These are phyloP conservation scores for Alligator sinensis DNA, from an alignment of 2,113 vertebrate species.

Conservation along the genomic window DNA sequence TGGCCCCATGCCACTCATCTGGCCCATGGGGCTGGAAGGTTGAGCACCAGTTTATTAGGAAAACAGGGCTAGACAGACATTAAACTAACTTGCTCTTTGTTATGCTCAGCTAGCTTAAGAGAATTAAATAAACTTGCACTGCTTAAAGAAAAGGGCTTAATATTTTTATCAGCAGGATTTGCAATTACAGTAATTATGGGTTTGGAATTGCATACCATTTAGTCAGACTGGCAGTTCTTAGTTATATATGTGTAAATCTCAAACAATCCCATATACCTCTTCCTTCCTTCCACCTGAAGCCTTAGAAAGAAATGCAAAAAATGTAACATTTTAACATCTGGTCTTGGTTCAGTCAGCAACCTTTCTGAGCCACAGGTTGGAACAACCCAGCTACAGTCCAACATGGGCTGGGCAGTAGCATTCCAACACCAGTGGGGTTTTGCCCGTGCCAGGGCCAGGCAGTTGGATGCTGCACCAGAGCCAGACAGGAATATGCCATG, in stretches of 20 bases:
- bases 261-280: background rate
- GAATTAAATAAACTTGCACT: background rate
- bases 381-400: no score
- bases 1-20: no score
- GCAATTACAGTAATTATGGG: accelerated
- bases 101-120: background rate
- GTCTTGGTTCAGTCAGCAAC: no score
- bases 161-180: background rate
- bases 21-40: no score
- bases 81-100: background rate
- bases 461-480: no score
- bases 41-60: background rate
- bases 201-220: background rate
- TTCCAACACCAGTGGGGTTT: no score
- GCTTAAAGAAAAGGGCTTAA: background rate
- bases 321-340: no score
- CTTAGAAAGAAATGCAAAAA: background rate
- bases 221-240: background rate
- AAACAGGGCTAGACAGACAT: background rate
- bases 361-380: no score
- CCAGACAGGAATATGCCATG: no score
- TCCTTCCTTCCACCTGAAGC: background rate
- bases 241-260: background rate
- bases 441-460: no score
- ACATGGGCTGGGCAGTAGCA: no score